Evolutionary conservation across 2,888 invertebrate species (phyloP).

Genomic region (Formica aserva): DNA sequence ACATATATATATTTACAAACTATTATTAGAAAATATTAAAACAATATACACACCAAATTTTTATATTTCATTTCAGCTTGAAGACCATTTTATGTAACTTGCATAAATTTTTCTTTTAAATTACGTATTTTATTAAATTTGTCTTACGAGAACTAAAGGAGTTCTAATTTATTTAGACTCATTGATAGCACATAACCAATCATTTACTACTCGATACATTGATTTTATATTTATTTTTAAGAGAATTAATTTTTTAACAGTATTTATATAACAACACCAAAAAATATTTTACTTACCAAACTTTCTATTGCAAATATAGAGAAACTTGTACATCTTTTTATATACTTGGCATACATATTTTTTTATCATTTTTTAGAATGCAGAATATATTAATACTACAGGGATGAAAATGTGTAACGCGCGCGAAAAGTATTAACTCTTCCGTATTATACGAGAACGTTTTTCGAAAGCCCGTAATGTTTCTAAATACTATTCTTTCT

Average conservation of each 20-base stretch:
- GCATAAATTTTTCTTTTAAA: no score
- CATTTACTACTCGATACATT: neutral
- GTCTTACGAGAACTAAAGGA: no score
- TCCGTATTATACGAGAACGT: neutral
- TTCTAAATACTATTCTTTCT: neutral
- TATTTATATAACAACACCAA: neutral
- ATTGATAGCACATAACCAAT: neutral
- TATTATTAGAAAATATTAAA: no score
- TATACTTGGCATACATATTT: neutral
- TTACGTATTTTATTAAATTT: no score
- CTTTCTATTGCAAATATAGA: neutral
- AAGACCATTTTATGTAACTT: no score
- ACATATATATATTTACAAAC: no score
- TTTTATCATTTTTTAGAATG: neutral
- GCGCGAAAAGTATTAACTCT: neutral
- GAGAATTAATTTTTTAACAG: neutral
- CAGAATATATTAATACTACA: neutral
- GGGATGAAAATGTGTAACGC: neutral
- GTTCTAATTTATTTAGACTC: no score
- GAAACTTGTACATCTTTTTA: neutral
- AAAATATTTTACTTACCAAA: neutral
- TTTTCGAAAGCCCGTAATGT: neutral
- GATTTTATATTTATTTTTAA: neutral
- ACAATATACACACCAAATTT: no score
- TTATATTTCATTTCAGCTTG: no score